A percentile compares a stretch with the other conserved stretches of the same genome.
These are phyloP conservation scores for Pterocles orientalis DNA, from an alignment of 2,113 vertebrate genomes.

Conservation along the genomic window DNA sequence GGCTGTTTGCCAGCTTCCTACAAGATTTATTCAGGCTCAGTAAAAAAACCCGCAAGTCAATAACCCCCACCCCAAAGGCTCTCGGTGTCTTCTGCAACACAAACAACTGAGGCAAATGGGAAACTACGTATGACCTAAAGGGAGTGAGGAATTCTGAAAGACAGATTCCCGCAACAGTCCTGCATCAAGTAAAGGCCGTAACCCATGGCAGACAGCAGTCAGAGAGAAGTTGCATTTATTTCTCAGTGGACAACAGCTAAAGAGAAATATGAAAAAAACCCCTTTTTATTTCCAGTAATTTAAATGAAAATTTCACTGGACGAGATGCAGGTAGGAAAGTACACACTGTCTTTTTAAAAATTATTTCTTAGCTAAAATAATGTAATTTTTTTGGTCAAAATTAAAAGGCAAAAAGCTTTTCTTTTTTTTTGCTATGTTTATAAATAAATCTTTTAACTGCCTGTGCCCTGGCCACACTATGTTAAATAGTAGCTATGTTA, in stretches of 20 bases:
- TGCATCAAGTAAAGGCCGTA: not conserved
- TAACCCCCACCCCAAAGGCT: not conserved
- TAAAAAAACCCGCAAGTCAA: not conserved
- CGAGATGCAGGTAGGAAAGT: not conserved
- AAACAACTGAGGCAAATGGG: not conserved
- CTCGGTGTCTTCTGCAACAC: not conserved
- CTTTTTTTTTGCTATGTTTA: not conserved
- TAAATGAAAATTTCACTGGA: not conserved
- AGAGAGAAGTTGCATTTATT: not conserved
- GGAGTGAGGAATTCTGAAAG: not conserved
- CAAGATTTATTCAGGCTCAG: not conserved
- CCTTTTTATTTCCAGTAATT: not conserved
- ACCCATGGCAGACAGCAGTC: not conserved
- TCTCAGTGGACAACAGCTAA: not conserved
- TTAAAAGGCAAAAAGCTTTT: not conserved
- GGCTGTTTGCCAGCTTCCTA: not conserved
- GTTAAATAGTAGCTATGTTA: not conserved
- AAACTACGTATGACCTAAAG: not conserved
- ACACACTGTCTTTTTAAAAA: fast-evolving
- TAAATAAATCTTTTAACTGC: not conserved
- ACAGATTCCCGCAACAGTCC: not conserved
- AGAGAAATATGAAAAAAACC: not conserved
- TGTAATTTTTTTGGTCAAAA: not conserved
- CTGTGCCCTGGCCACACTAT: not conserved
- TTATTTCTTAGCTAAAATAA: not conserved